These are phyloP conservation scores for Mythimna loreyi DNA, from an alignment of 2,888 invertebrate species.

Conservation along the genomic window DNA sequence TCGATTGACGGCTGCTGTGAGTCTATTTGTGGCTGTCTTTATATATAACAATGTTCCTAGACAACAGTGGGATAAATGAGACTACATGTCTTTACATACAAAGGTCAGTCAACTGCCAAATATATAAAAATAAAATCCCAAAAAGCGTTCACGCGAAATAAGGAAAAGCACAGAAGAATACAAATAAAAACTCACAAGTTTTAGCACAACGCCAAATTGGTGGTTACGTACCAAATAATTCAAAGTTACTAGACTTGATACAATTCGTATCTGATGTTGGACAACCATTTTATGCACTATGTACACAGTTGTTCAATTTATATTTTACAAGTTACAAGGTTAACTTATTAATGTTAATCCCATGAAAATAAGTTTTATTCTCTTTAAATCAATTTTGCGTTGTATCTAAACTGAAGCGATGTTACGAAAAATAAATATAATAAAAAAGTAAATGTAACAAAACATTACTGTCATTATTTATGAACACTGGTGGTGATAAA, in stretches of 20 bases:
- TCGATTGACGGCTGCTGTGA: conserved; percentile 45
- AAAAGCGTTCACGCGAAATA: conserved; percentile 3
- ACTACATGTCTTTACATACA: neutral
- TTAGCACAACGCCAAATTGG: conserved; percentile 24
- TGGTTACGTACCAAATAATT: neutral
- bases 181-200: conserved; percentile 2
- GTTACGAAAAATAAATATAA: neutral
- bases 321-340: neutral
- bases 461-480: conserved; percentile 11
- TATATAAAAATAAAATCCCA: neutral
- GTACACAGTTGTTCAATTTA: conserved; percentile 27
- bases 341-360: neutral
- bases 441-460: conserved; percentile 34
- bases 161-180: conserved; percentile 3
- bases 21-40: conserved; percentile 37
- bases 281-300: neutral
- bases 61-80: neutral
- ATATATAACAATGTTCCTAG: conserved; percentile 23
- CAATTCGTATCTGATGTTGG: conserved; percentile 5
- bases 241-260: conserved; percentile 7
- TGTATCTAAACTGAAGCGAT: neutral
- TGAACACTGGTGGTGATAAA: neutral
- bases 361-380: neutral
- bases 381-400: conserved; percentile 5
- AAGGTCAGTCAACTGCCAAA: neutral